These are phyloP conservation scores for Linnaemya vulpina DNA, from an alignment of 2,888 invertebrate genomes.

Conservation along the genomic window DNA sequence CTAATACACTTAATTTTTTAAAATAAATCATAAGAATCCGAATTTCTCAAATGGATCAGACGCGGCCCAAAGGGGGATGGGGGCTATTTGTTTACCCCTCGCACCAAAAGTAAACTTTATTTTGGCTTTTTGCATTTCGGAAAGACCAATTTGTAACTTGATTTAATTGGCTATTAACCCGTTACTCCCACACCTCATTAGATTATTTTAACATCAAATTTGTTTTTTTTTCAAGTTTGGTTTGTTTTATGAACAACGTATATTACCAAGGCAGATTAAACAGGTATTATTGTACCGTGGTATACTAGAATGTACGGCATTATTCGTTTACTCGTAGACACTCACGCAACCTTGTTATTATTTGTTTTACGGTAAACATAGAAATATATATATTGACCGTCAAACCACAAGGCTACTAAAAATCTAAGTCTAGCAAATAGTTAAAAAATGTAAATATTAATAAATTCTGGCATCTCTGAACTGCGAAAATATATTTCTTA, in stretches of 20 bases:
- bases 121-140: not conserved
- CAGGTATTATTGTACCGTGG: not conserved
- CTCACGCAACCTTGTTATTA: not conserved
- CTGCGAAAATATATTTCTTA: not conserved
- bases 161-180: slow-evolving; percentile 5
- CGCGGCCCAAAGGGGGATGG: not conserved
- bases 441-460: slow-evolving; percentile 2
- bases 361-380: not conserved
- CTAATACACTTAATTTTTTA: no score
- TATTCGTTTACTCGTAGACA: no score
- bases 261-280: not conserved
- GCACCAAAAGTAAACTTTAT: slow-evolving; percentile 1
- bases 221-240: not conserved
- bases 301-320: not conserved
- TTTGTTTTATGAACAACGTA: not conserved
- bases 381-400: not conserved
- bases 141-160: no score
- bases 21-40: not conserved
- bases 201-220: not conserved
- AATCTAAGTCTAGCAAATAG: not conserved
- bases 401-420: not conserved
- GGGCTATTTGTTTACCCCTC: not conserved
- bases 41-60: not conserved
- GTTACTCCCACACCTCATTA: no score
- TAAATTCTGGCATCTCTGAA: not conserved